Evolutionary conservation across 2,888 invertebrate species (phyloP).

Genomic region (Elysia crispata): DNA sequence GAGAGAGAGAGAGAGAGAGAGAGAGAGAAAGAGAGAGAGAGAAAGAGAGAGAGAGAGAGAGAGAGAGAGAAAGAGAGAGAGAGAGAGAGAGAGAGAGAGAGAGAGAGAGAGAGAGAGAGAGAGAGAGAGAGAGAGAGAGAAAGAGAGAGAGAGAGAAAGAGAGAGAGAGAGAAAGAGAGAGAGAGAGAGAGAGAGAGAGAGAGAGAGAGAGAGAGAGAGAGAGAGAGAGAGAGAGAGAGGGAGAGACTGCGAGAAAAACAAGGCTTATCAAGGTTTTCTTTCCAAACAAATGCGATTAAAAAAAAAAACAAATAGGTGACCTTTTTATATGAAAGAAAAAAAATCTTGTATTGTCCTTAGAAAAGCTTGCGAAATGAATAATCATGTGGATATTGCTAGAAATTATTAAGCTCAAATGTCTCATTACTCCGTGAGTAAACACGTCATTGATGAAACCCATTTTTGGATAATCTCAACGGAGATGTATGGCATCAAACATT

Average conservation of each 20-base stretch:
- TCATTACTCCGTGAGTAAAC: too few relatives aligned
- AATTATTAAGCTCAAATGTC: too few relatives aligned
- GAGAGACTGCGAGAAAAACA: neutral
- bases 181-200: conserved; percentile 1
- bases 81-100: neutral
- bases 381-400: too few relatives aligned
- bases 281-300: too few relatives aligned
- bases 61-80: neutral
- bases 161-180: conserved; percentile 17
- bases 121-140: conserved; percentile 11
- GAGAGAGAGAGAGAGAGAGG: conserved; percentile 23
- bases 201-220: conserved; percentile 2
- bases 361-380: too few relatives aligned
- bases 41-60: conserved; percentile 21
- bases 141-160: conserved; percentile 10
- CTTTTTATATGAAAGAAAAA: too few relatives aligned
- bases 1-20: neutral
- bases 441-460: too few relatives aligned
- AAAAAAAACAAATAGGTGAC: too few relatives aligned
- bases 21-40: conserved; percentile 2
- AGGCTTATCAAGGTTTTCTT: too few relatives aligned
- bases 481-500: too few relatives aligned
- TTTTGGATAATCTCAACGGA: too few relatives aligned
- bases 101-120: neutral
- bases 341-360: too few relatives aligned